Conservation (phyloP, 2,888 invertebrate species). For the Nephrotoma flavescens region DNA sequence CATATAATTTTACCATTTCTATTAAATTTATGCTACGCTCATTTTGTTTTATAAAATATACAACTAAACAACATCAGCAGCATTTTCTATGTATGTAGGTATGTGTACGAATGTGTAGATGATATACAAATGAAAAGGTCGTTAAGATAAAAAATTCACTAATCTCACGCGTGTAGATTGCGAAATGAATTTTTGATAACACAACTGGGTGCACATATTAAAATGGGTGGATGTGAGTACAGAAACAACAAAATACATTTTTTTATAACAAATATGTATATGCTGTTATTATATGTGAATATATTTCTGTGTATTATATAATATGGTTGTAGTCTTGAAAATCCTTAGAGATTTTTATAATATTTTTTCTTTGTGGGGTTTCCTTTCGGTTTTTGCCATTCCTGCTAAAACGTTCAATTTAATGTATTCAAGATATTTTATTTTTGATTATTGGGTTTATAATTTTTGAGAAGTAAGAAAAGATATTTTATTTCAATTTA, state of each 20-base stretch:
- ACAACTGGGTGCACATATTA: constrained; percentile 9
- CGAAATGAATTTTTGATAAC: constrained; percentile 32
- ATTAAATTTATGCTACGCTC: not conserved
- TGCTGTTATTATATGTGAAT: not conserved
- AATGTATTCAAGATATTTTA: not conserved
- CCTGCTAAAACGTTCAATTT: not conserved
- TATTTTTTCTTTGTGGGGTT: not conserved
- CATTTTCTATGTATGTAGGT: not conserved
- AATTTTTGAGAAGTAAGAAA: not conserved
- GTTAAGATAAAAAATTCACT: constrained; percentile 27
- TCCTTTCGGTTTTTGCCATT: not conserved
- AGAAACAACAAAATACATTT: not conserved
- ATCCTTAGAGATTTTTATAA: not conserved
- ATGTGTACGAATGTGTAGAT: not conserved
- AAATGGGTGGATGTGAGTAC: not conserved
- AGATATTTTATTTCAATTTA: not conserved
- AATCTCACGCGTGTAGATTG: constrained; percentile 34
- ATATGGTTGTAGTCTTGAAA: not conserved
- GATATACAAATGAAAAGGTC: constrained; percentile 1
- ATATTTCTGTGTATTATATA: not conserved
- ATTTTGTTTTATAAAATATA: not conserved
- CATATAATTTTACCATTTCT: not conserved
- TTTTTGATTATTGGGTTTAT: not conserved
- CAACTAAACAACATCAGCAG: not conserved
- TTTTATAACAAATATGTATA: not conserved